These are phyloP conservation scores for Plagodis pulveraria DNA, from an alignment of 2,888 invertebrate species.

Conservation along the genomic window DNA sequence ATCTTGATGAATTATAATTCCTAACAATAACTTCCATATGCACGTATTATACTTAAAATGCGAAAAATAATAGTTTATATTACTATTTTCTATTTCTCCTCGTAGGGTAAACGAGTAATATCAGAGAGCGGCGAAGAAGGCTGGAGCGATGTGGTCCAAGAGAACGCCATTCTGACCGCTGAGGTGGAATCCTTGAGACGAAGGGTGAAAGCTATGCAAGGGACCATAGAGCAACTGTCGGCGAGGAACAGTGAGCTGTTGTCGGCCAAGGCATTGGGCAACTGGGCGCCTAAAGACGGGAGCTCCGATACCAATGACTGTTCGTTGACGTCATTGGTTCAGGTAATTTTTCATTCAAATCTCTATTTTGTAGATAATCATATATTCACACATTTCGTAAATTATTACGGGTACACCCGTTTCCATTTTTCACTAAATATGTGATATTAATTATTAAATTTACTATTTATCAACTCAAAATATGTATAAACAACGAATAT, in stretches of 20 bases:
- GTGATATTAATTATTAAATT: no score
- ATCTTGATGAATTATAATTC: no score
- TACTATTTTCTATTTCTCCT: neutral
- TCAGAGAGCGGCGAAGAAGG: conserved; percentile 94
- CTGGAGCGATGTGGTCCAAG: conserved; percentile 97
- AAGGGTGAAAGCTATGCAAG: conserved; percentile 96
- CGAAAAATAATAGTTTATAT: no score
- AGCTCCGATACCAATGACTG: conserved; percentile 71
- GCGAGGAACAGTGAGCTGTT: conserved; percentile 92
- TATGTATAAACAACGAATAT: no score
- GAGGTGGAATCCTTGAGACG: conserved; percentile 95
- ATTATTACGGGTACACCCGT: no score
- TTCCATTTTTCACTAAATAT: no score
- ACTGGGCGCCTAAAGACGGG: conserved; percentile 83
- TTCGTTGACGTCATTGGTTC: conserved; percentile 75
- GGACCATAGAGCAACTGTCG: conserved; percentile 95
- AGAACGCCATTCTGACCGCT: conserved; percentile 95
- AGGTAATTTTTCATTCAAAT: conserved; percentile 63
- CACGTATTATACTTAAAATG: no score
- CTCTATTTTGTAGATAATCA: no score
- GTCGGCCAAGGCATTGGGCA: conserved; percentile 90
- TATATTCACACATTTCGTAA: no score
- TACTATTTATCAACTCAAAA: no score
- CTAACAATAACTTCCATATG: no score
- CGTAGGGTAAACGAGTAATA: conserved; percentile 93